Evolutionary conservation across 1,140 invertebrate species (phyloP).

Genomic region (Microvelia longipes): DNA sequence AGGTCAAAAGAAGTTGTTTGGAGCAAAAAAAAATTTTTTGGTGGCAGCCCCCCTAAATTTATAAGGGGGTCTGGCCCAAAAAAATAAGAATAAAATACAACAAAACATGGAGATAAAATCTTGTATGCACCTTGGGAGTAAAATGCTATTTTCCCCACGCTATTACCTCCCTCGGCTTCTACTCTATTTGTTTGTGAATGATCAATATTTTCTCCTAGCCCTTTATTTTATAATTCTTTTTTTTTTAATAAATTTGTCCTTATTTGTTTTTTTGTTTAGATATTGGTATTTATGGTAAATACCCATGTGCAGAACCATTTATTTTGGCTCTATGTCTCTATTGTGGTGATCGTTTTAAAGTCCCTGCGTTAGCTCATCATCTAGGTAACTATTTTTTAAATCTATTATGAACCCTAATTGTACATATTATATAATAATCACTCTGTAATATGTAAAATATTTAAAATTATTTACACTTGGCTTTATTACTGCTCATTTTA

Average conservation of each 20-base stretch:
- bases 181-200: no score
- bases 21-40: no score
- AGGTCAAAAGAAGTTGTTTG: no score
- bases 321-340: slow-evolving; percentile 45
- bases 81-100: no score
- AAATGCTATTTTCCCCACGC: no score
- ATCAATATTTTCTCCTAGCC: no score
- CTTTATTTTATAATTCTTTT: background rate
- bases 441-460: background rate
- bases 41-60: no score
- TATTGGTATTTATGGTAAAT: slow-evolving; percentile 44
- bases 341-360: slow-evolving; percentile 45
- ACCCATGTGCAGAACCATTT: slow-evolving; percentile 43
- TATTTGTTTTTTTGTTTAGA: slow-evolving; percentile 28
- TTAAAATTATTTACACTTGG: background rate
- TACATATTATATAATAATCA: background rate
- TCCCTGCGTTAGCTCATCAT: slow-evolving; percentile 38
- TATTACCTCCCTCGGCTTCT: no score
- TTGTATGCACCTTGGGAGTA: no score
- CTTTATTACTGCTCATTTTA: background rate
- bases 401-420: background rate
- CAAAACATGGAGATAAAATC: no score
- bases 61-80: no score
- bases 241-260: background rate
- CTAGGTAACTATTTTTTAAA: slow-evolving; percentile 34